Evolutionary conservation across 2,888 invertebrate genomes (phyloP).

Genomic region (Athetis lepigone): DNA sequence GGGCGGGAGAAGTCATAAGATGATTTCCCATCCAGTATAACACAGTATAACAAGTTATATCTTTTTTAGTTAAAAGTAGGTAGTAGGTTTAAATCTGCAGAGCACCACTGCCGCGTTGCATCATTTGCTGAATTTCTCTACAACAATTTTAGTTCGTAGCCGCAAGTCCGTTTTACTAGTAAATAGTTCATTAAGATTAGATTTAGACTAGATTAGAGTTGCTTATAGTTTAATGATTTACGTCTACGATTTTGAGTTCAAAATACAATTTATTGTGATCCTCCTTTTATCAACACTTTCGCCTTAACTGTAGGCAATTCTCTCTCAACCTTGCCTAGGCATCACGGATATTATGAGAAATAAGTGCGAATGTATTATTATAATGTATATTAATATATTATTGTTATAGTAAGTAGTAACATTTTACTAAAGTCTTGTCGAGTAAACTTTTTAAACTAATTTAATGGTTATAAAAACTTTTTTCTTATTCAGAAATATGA

Average conservation of each 20-base stretch:
- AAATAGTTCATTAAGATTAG: background rate
- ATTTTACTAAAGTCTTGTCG: background rate
- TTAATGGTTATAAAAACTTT: conserved; percentile 19
- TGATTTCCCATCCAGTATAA: too few species aligned
- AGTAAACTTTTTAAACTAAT: conserved; percentile 9
- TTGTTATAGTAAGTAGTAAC: too few species aligned
- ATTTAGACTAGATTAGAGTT: background rate
- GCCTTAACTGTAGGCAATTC: background rate
- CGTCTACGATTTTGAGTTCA: too few species aligned
- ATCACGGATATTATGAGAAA: too few species aligned
- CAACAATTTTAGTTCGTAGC: background rate
- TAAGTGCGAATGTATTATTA: too few species aligned
- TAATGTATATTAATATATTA: too few species aligned
- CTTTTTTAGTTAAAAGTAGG: too few species aligned
- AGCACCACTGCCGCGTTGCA: background rate
- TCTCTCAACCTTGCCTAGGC: too few species aligned
- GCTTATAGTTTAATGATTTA: background rate
- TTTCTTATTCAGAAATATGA: conserved; percentile 1
- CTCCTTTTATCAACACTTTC: background rate
- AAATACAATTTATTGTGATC: background rate
- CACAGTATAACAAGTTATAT: too few species aligned
- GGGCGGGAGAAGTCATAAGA: too few species aligned
- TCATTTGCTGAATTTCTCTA: background rate
- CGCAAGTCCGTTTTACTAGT: background rate
- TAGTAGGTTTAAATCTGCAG: too few species aligned